Evolutionary conservation across 2,888 invertebrate species (phyloP), one percentile per base, ranked within the genome.

Genomic region (Neelides folsomi): DNA sequence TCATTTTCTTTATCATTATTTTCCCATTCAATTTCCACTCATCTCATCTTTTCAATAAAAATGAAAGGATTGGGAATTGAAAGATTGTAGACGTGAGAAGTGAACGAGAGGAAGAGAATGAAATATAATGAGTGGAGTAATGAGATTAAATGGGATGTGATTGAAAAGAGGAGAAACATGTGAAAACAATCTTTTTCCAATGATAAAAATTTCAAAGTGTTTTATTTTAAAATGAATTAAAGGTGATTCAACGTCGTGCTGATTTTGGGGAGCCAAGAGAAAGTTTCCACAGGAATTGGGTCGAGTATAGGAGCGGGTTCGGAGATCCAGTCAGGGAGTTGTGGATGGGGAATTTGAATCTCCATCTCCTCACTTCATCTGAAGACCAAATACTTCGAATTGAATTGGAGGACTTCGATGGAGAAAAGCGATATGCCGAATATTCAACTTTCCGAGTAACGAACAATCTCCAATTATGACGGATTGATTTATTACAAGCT

Each of bases 321-420:
- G 90, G 89, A 2, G 88, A 90, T 72, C 85, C 88, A 1, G 81
- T 80, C 60, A 82, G 85, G 67, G 89, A 90, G 70, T 87, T 90
- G 71, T 90, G 89, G 89, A 76, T 90, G 20, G 90, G 90, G 48
- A 90, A 90, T 68, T 88, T 90, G 70, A 90, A 90, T 67, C 89
- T 90, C 59, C 89, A 88, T 70, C 87, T 89, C 86, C 75, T 90
- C 43, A 89, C 90, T 38, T 88, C 88, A 68, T 87, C 89, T 66
- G 89, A 90, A 66, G 88, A 89, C 67, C 89, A 89, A 69, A 81
- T 83, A 70, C 74, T 90, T 0, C 72, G 90, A 49, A 85, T 90
- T 6, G 90, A 90, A 67, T 74, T 90, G 1, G 89, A 90, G 71
- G 90, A 90, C 71, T 90, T 90, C 68, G 89, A 90, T 71, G 89